Base-by-base conservation (phyloP, 2,113 vertebrate species). In the Phasianus colchicus region DNA sequence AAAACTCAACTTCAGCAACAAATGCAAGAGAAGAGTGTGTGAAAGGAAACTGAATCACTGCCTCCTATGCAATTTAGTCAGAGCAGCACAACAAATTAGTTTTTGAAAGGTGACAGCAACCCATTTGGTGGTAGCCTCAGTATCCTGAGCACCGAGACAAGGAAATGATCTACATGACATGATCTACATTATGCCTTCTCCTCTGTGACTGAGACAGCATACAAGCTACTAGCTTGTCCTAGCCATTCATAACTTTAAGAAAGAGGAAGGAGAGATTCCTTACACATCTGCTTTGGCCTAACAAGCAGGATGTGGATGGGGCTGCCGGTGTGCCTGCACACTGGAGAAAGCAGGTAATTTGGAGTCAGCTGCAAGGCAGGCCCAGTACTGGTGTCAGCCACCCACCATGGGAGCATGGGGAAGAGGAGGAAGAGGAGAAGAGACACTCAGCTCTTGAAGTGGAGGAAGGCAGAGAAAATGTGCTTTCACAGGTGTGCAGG, bases 61-160 rank as follows among this genome's bases (percentile, higher is more conserved):
- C 25, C 87, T 89, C 66, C 69, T 38, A 8, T 36, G 48, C 71
- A 92, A 72, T 76, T 76, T 54, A 89, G 89, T 71, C 66, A 92
- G 32, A 85, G 27, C 32, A 76, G 67, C 6, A n/a, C 24, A 90
- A 14, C 45, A 64, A 84, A 58, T 5, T 3, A 34, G 21, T 52
- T 80, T 67, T 40, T 67, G 3, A 64, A 66, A 91, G 50, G 70
- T 91, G 74, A 84, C 52, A 85, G 82, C 65, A 87, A 78, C 25
- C 47, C 38, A 48, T 67, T 75, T 19, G 34, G 52, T 58, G 45
- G 52, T 63, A 42, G 71, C 60, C 19, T 19, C 40, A 24, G 2
- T 13, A 61, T n/a, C 38, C 21, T 85, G 63, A 87, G 63, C 57
- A 84, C 38, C 19, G 9, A 78, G 43, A 85, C 65, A 89, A 91